Base-by-base conservation (phyloP, 2,797 vertebrate genomes). In the Sebastes oblongus region DNA sequence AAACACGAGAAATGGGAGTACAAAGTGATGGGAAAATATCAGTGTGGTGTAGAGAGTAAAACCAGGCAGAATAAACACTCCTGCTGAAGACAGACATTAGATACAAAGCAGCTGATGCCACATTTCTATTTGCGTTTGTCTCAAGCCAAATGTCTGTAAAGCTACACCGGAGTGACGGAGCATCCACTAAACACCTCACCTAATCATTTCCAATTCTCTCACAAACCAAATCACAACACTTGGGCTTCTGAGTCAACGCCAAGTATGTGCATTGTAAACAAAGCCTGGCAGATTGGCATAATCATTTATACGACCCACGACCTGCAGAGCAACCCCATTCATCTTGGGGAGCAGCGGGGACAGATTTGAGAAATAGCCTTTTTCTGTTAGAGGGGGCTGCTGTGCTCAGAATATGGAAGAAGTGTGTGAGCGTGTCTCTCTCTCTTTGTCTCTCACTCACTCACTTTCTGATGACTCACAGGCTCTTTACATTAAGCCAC, bases 251-350 rank as follows among this genome's bases (percentile, higher is more conserved):
- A 71, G 25, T 61, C 50, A 16, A 5, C 13, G 30, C n/a, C n/a
- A 60, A 39, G 22, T 39, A 27, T 80, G 27, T 46, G 32, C 39
- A 39, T 20, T 68, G 36, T 69, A 84, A 78, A 75, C 70, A 80
- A 25, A 74, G 58, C 25, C 1, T 2, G 4, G 25, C 39, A 66
- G 20, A 72, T n/a, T 60, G 69, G 7, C 72, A 4, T 39, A 8
- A 82, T 80, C 62, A 59, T 82, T 77, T 55, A 72, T 29, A 46
- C 6, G 34, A 72, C 54, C 74, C 68, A 3, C 1, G 30, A 80
- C 70, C 75, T 54, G 25, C 65, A 32, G 36, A 56, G 39, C 24
- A 22, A 13, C 27, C 9, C 39, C 66, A 74, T 88, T 75, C 42
- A 30, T 79, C 71, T 66, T 14, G 5, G 4, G 14, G 50, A 56